Percentiles rank a stretch among this genome's conserved stretches.
Conservation (phyloP, 1,140 invertebrate genomes). For the Ephestia elutella region DNA sequence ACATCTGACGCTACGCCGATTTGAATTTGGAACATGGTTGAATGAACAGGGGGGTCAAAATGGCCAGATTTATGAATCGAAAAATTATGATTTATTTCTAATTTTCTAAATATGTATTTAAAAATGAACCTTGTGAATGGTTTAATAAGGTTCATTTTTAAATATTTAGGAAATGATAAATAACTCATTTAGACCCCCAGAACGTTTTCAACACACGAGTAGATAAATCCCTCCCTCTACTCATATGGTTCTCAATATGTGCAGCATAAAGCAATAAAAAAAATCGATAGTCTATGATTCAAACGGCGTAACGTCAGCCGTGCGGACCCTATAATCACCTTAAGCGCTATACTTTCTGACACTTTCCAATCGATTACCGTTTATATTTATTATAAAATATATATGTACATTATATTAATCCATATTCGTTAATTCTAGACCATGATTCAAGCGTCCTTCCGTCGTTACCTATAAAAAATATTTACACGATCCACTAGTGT, state of each 20-base stretch:
- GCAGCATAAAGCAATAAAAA: background rate
- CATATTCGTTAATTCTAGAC: slow-evolving; percentile 16
- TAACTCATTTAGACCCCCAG: too few species aligned
- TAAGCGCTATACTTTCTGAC: slow-evolving; percentile 27
- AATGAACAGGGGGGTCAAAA: too few species aligned
- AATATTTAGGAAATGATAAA: too few species aligned
- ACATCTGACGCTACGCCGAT: background rate
- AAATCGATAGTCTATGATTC: slow-evolving; percentile 1
- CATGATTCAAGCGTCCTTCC: slow-evolving; percentile 25
- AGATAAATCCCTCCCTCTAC: too few species aligned
- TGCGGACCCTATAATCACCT: slow-evolving; percentile 31
- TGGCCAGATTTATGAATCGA: too few species aligned
- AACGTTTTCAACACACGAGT: too few species aligned
- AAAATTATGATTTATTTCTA: too few species aligned
- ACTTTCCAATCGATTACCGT: slow-evolving; percentile 13
- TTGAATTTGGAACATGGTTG: background rate
- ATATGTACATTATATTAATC: slow-evolving; percentile 25
- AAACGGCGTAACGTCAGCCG: slow-evolving; percentile 9
- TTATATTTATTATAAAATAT: slow-evolving; percentile 17
- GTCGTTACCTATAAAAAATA: slow-evolving; percentile 40
- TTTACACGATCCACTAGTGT: slow-evolving; percentile 43
- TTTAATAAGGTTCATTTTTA: too few species aligned
- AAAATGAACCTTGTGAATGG: too few species aligned
- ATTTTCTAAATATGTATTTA: too few species aligned
- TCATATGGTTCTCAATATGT: too few species aligned